A percentile compares a stretch with the other conserved stretches of the same genome.
phyloP scores from a whole-genome alignment of 1,140 invertebrate species.

The Hylaeus volcanicus region DNA sequence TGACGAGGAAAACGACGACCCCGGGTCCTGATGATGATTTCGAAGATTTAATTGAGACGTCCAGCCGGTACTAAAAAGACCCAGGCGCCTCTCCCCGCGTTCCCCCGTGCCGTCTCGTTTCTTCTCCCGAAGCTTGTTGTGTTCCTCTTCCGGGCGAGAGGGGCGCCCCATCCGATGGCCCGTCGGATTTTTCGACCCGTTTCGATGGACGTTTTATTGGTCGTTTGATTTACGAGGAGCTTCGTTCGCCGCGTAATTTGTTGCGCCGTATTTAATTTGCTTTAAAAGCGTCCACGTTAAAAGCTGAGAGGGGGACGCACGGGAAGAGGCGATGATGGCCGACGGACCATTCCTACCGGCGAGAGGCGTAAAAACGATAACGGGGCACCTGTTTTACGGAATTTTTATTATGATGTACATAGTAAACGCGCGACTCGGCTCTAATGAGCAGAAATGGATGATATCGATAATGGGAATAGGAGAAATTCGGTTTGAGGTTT shows the following conservation, averaged over 20 bases:
- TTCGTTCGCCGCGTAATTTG: constrained; percentile 64
- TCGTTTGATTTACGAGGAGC: constrained; percentile 67
- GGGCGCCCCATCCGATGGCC: constrained; percentile 9
- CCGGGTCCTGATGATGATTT: constrained; percentile 57
- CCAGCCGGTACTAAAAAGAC: constrained; percentile 58
- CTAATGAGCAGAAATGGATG: constrained; percentile 37
- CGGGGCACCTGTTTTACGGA: constrained; percentile 47
- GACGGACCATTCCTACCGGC: no score
- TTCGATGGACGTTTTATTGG: constrained; percentile 64
- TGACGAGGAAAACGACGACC: constrained; percentile 41
- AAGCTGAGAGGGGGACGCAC: neutral
- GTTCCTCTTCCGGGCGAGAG: constrained; percentile 10
- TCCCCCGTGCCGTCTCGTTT: neutral
- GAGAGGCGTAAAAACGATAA: constrained; percentile 66
- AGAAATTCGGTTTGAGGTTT: no score
- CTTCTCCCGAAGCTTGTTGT: neutral
- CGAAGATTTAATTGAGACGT: constrained; percentile 74
- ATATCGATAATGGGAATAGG: neutral
- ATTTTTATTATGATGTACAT: constrained; percentile 70
- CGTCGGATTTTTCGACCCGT: constrained; percentile 55
- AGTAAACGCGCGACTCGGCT: constrained; percentile 11
- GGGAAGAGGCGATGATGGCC: no score
- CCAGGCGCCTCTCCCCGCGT: constrained; percentile 1
- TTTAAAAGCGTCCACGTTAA: constrained; percentile 53
- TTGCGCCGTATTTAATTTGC: constrained; percentile 69